Percentiles rank a stretch among this genome's conserved stretches.
Conservation (phyloP, 2,797 vertebrate species). For the Mus minutoides region DNA sequence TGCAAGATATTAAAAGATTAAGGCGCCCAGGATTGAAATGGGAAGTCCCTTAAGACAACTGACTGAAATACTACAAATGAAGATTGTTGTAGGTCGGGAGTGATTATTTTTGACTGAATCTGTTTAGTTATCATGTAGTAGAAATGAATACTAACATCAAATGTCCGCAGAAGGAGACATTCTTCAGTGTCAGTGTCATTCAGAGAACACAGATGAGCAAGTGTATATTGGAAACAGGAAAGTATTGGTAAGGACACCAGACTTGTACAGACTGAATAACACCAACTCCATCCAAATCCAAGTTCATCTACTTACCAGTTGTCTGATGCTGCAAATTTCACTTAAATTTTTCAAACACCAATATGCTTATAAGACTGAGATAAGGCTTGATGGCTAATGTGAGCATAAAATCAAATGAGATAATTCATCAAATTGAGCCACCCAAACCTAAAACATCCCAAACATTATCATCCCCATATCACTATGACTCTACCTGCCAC, state of each 20-base stretch:
- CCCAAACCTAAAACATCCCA: background rate
- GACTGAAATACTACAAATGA: background rate
- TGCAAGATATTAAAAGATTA: background rate
- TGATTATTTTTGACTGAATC: background rate
- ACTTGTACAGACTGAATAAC: background rate
- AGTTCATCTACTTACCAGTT: background rate
- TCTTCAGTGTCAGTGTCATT: background rate
- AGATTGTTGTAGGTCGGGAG: background rate
- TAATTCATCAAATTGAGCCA: background rate
- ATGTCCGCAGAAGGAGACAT: background rate
- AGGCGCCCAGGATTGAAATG: background rate
- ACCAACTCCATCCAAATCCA: background rate
- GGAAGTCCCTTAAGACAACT: background rate
- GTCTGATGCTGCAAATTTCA: background rate
- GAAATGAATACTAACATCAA: constrained; percentile 38
- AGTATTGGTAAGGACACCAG: background rate
- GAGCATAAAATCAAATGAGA: constrained; percentile 29
- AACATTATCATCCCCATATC: background rate
- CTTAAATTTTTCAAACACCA: background rate
- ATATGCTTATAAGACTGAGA: constrained; percentile 1
- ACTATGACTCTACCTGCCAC: background rate
- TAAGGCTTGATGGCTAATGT: background rate
- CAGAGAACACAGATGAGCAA: background rate
- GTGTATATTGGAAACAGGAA: background rate
- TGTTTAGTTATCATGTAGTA: background rate